Conservation (phyloP, 2,888 invertebrate genomes). For the Sarcophaga rosellei region DNA sequence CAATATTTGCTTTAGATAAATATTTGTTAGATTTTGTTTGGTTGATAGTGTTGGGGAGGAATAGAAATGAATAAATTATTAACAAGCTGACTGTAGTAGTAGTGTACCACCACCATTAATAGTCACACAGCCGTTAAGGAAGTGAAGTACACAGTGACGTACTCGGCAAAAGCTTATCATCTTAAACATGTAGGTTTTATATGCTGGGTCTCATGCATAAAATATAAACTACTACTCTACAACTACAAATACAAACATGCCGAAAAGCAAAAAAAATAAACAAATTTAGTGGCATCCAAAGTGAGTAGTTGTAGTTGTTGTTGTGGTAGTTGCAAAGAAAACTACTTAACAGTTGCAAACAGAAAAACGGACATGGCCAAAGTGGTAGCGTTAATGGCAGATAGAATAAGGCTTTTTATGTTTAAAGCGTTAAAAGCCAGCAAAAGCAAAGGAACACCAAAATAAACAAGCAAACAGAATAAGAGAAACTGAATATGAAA, state of each 20-base stretch:
- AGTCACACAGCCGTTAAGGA: constrained; percentile 49
- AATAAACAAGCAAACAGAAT: background rate
- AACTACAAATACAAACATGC: constrained; percentile 49
- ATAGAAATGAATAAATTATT: constrained; percentile 64
- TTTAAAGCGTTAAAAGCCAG: constrained; percentile 18
- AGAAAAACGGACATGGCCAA: constrained; percentile 55
- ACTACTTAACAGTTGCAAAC: constrained; percentile 62
- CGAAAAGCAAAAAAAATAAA: constrained; percentile 53
- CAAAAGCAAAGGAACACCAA: constrained; percentile 16
- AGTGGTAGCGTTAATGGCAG: constrained; percentile 66
- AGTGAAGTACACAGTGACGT: constrained; percentile 11
- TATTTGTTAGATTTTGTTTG: constrained; percentile 50
- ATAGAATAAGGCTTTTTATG: constrained; percentile 62
- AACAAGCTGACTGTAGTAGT: constrained; percentile 35
- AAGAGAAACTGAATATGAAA: constrained; percentile 21
- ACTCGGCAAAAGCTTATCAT: constrained; percentile 34
- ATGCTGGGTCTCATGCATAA: constrained; percentile 62
- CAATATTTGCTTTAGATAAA: constrained; percentile 54
- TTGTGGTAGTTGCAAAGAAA: constrained; percentile 48
- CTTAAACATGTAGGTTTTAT: constrained; percentile 58
- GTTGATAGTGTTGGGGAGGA: constrained; percentile 47
- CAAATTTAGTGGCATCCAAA: constrained; percentile 15
- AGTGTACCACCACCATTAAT: constrained; percentile 19
- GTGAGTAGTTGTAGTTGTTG: constrained; percentile 28
- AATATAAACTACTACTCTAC: constrained; percentile 59